phyloP scores from a whole-genome alignment of 1,140 invertebrate genomes.

The Dreissena rostriformis region DNA sequence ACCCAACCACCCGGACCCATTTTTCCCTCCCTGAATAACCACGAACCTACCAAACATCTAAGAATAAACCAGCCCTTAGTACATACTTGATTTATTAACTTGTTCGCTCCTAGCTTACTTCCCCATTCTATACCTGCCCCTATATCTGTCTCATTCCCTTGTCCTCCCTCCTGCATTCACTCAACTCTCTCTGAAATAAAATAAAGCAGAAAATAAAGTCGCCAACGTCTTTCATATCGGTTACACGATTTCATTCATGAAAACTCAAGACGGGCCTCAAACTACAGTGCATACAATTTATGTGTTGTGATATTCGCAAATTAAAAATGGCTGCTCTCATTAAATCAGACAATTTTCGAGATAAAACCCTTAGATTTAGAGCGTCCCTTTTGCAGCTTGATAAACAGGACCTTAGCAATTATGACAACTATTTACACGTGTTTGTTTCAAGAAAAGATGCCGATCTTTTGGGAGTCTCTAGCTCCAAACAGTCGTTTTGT shows the following conservation, averaged over 20 bases:
- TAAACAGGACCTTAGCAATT: neutral
- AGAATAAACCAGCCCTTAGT: no score
- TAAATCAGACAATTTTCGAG: no score
- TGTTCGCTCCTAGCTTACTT: no score
- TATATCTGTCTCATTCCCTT: neutral
- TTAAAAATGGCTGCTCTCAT: conserved; percentile 41
- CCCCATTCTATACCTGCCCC: neutral
- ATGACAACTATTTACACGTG: conserved; percentile 44
- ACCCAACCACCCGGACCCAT: no score
- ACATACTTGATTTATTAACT: no score
- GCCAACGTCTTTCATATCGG: neutral
- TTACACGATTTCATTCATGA: neutral
- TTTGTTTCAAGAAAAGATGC: conserved; percentile 41
- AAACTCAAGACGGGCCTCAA: neutral
- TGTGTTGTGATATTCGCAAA: neutral
- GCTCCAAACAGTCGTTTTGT: neutral
- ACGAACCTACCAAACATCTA: no score
- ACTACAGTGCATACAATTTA: neutral
- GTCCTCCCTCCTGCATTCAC: neutral
- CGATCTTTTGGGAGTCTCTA: neutral
- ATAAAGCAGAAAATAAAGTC: neutral
- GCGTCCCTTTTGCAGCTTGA: no score
- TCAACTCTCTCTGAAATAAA: neutral
- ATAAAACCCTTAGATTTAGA: no score
- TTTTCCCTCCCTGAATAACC: no score